phyloP scores from a whole-genome alignment of 2,113 vertebrate species.

The Diglossa brunneiventris region DNA sequence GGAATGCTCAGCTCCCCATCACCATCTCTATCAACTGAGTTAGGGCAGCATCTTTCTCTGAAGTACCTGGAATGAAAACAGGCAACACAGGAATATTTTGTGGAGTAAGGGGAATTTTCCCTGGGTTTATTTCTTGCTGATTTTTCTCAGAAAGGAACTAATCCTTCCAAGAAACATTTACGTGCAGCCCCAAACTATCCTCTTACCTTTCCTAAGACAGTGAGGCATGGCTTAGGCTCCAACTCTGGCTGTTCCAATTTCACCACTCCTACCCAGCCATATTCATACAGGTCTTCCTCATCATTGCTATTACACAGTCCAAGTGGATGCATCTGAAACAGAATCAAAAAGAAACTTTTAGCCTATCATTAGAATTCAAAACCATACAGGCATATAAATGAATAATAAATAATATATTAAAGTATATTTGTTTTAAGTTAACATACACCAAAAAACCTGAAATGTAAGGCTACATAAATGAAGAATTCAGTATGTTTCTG shows the following conservation, averaged over 20 bases:
- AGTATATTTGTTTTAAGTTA: background rate
- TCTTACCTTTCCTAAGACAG: conserved; percentile 94
- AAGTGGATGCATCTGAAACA: conserved; percentile 92
- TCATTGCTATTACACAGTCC: conserved; percentile 97
- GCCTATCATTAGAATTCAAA: background rate
- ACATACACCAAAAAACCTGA: background rate
- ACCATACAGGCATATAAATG: background rate
- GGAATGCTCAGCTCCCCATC: background rate
- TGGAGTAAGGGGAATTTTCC: background rate
- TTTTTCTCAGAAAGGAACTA: background rate
- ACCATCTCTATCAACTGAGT: background rate
- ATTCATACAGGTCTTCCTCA: conserved; percentile 95
- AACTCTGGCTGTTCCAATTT: conserved; percentile 95
- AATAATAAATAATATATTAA: background rate
- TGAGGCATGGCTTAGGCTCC: conserved; percentile 95
- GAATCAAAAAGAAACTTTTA: conserved; percentile 3
- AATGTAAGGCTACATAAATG: background rate
- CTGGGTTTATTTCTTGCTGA: background rate
- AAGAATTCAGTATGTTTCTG: background rate
- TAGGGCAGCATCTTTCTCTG: background rate
- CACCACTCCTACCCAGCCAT: conserved; percentile 99
- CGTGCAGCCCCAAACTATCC: background rate
- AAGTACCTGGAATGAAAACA: background rate
- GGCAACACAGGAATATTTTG: background rate
- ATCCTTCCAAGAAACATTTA: background rate